Conservation (phyloP, 2,797 vertebrate genomes). For the Sebastes steindachneri region DNA sequence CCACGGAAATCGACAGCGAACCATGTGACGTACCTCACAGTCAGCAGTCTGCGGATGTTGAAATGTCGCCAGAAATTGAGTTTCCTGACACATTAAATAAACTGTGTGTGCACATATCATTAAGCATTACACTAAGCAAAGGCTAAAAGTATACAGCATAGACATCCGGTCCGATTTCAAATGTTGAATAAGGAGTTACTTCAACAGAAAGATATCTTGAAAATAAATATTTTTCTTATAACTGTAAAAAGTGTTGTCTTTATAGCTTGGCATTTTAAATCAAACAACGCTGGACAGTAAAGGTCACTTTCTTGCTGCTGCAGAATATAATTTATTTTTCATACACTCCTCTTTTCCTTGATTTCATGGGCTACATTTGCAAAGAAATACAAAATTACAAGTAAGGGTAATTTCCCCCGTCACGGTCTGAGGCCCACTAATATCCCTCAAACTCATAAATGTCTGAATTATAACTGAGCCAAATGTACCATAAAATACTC, state of each 20-base stretch:
- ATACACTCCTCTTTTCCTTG: slow-evolving; percentile 5
- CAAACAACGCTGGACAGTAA: neutral
- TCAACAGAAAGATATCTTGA: neutral
- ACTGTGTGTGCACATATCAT: neutral
- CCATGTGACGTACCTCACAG: neutral
- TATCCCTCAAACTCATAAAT: slow-evolving; percentile 69
- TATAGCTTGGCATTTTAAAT: neutral
- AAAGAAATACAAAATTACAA: slow-evolving; percentile 70
- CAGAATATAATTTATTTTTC: slow-evolving; percentile 48
- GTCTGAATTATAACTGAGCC: slow-evolving; percentile 64
- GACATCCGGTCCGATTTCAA: neutral
- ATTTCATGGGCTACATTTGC: slow-evolving; percentile 48
- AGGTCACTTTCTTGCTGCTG: neutral
- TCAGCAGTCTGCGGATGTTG: neutral
- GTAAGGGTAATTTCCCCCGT: slow-evolving; percentile 63
- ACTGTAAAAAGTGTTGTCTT: neutral
- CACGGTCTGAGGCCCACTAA: slow-evolving; percentile 61
- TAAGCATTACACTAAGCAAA: neutral
- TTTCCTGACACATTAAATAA: neutral
- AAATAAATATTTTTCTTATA: neutral
- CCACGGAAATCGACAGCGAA: neutral
- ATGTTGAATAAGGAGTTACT: neutral
- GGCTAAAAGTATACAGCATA: neutral
- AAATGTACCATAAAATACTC: slow-evolving; percentile 68
- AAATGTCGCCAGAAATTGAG: neutral